Evolutionary conservation across 2,888 invertebrate genomes (phyloP), one percentile per base, ranked within the genome.

Genomic region (Drosophila glabriapex): DNA sequence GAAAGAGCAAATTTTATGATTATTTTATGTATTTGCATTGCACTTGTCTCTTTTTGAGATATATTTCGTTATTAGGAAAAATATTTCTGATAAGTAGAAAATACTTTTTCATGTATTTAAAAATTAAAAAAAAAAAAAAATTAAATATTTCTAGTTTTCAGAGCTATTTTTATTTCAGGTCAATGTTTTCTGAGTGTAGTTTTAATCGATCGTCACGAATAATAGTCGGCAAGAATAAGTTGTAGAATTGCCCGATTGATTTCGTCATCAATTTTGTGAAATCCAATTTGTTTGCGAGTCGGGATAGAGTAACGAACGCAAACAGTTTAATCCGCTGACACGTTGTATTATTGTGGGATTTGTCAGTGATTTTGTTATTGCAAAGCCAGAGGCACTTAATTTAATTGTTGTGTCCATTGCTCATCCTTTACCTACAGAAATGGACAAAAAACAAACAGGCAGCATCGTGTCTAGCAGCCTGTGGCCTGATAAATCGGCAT

Each of bases 311-410:
- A 29, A 28, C 49, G 28, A 25, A 9, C 35, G 35, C 35, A 54
- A 54, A 35, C 53, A 33, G 33, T 22, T 22, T 35, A 39, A 16
- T 68, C 29, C 50, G 37, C 62, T 39, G 62, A 16, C 71, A 52
- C 12, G 5, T 2, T 5, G 41, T n/a, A 22, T 31, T 39, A 35
- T 54, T 35, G 33, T 25, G 43, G 64, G 31, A 50, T 46, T 59
- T 41, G 52, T 19, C 25, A 12, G 16, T 14, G 43, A 14, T 39
- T 55, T 52, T 54, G 35, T 56, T 54, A 59, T 52, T 64, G 54
- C 43, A n/a, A 56, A 33, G 50, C 60, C 63, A 19, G n/a, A 43
- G 61, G 68, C 76, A 73, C 68, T 78, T 67, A 70, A 78, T 67
- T 78, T 74, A 54, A 78, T 78, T 74, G 70, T 41, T 33, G 35